phyloP scores from a whole-genome alignment of 2,888 invertebrate species.

The Achlya flavicornis region DNA sequence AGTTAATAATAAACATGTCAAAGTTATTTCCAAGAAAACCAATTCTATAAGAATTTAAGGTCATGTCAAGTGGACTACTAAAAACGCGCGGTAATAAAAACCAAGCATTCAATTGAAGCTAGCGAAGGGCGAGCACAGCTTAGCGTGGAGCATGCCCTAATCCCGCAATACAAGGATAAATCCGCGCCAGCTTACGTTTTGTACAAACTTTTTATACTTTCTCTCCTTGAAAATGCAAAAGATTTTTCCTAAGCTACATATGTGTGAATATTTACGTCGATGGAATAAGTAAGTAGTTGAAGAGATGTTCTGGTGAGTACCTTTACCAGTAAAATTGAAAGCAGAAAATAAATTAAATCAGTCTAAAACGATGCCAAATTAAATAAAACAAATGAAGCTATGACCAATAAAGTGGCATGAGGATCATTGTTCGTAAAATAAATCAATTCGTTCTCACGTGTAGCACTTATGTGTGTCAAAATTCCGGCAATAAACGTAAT shows the following conservation, averaged over 20 bases:
- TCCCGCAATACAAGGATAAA: slow-evolving; percentile 56
- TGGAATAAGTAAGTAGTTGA: slow-evolving; percentile 39
- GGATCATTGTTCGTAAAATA: not conserved
- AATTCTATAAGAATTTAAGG: slow-evolving; percentile 27
- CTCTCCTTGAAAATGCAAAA: slow-evolving; percentile 43
- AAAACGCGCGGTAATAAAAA: slow-evolving; percentile 53
- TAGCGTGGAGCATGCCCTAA: slow-evolving; percentile 49
- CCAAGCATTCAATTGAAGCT: slow-evolving; percentile 55
- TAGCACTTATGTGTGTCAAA: slow-evolving; percentile 7
- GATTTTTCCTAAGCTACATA: slow-evolving; percentile 43
- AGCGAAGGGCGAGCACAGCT: slow-evolving; percentile 46
- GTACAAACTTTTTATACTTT: slow-evolving; percentile 40
- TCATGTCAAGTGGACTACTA: slow-evolving; percentile 35
- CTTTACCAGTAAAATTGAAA: not conserved
- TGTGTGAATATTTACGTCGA: slow-evolving; percentile 44
- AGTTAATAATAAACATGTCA: not conserved
- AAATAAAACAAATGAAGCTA: not conserved
- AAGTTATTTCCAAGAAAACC: slow-evolving; percentile 22
- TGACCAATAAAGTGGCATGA: not conserved
- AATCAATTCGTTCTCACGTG: slow-evolving; percentile 21
- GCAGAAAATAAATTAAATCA: not conserved
- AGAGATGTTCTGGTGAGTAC: not conserved
- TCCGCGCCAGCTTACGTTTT: slow-evolving; percentile 42
- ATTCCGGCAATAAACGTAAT: not conserved
- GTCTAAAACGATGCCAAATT: not conserved